Evolutionary conservation across 1,140 invertebrate species (phyloP).

Genomic region (Drosophila saltans): DNA sequence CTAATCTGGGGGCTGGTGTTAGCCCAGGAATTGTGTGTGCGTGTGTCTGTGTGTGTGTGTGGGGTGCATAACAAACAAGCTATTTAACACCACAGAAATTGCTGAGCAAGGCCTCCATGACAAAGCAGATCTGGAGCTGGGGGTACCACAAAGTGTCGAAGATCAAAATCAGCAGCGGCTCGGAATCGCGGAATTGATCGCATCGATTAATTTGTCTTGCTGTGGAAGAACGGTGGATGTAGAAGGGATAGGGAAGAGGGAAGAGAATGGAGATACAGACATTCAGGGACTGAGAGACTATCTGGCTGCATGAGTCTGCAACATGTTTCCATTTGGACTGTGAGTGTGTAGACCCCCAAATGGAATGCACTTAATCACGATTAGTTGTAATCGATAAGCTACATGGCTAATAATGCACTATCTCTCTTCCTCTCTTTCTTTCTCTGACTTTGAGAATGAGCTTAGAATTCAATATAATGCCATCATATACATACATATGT

Average conservation of each 20-base stretch:
- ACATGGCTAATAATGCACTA: conserved; percentile 52
- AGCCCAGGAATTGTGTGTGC: conserved; percentile 24
- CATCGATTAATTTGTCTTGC: conserved; percentile 83
- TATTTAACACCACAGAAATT: conserved; percentile 76
- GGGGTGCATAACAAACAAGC: conserved; percentile 77
- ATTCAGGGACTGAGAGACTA: conserved; percentile 14
- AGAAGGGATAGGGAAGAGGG: background rate
- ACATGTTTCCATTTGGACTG: conserved; percentile 57
- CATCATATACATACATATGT: conserved; percentile 10
- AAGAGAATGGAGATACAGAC: conserved; percentile 12
- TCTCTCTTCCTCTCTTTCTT: background rate
- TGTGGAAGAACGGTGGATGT: background rate
- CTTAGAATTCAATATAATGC: conserved; percentile 28
- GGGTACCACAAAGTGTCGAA: conserved; percentile 75
- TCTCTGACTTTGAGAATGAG: background rate
- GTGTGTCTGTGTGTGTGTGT: conserved; percentile 37
- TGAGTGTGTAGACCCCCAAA: conserved; percentile 44
- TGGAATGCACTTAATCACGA: conserved; percentile 83
- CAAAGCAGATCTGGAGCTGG: conserved; percentile 52
- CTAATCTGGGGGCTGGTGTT: conserved; percentile 65
- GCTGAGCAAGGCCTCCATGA: conserved; percentile 71
- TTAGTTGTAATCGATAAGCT: conserved; percentile 82
- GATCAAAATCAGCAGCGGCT: conserved; percentile 79
- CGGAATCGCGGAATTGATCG: conserved; percentile 75
- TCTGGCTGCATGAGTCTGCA: conserved; percentile 75